Percentiles rank a stretch among this genome's conserved stretches.
These are phyloP conservation scores for Cephus sareptanus DNA, from an alignment of 2,888 invertebrate genomes.

Conservation along the genomic window DNA sequence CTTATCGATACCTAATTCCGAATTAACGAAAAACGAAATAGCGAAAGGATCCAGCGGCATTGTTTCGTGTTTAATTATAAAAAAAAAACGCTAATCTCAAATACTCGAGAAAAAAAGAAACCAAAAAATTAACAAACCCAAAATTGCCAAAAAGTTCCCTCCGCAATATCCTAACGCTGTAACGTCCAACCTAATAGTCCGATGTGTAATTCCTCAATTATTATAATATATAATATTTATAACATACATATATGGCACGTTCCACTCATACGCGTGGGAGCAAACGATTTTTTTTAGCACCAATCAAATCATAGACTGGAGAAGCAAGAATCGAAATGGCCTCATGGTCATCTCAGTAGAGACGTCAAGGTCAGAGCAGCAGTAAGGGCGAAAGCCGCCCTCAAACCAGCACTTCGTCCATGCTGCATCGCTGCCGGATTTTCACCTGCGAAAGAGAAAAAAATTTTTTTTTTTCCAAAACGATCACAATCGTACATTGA, in stretches of 20 bases:
- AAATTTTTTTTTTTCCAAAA: background rate
- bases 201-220: background rate
- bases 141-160: background rate
- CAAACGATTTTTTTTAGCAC: constrained; percentile 32
- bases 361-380: constrained; percentile 47
- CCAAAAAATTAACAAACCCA: background rate
- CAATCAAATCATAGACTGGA: constrained; percentile 36
- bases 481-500: background rate
- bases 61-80: background rate
- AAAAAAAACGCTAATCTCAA: background rate
- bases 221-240: constrained; percentile 17
- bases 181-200: background rate
- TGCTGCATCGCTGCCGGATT: constrained; percentile 65
- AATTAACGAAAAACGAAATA: background rate
- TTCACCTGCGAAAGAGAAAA: constrained; percentile 53
- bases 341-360: constrained; percentile 62
- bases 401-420: constrained; percentile 46
- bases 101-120: background rate
- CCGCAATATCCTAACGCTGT: background rate
- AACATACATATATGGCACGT: constrained; percentile 21
- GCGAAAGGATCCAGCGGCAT: background rate
- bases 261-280: constrained; percentile 1
- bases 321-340: constrained; percentile 28
- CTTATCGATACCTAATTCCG: background rate
- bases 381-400: constrained; percentile 49